Evolutionary conservation across 2,888 invertebrate species (phyloP), one percentile per base, ranked within the genome.

Genomic region (Ctena decussata): DNA sequence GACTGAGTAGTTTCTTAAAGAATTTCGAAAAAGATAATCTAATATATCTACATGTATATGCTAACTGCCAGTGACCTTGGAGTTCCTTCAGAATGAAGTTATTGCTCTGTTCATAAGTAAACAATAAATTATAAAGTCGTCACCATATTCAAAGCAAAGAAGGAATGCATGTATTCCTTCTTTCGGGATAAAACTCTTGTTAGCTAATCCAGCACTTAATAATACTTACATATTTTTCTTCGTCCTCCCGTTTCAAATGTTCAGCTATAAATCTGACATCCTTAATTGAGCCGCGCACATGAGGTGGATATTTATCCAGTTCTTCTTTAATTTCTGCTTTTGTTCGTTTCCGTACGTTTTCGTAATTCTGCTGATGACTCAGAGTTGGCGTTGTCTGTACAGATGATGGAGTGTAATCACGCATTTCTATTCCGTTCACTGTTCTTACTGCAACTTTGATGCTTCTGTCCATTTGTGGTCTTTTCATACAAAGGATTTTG

Each of bases 401-500:
- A 30, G 60, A 46, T 41, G 78, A 78, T 0, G 37, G 12, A n/a
- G 75, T 41, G 6, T 81, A 49, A 35, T 94, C 93, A 37, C 93
- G 85, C 75, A 93, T 91, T 81, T 95, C 95, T 27, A 93, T 90
- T 8, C 94, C 95, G 72, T 93, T 94, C 46, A 90, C 92, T 11
- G 93, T 93, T 24, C 94, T 89, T 5, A 92, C 85, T 8, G 89
- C 76, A 15, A 90, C 90, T 69, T 87, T 85, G 27, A 81, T 87
- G 35, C 81, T 85, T 18, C 87, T 80, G 24, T 91, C 90, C 30
- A 86, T 72, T 37, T 91, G 89, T 2, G 98, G 99, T 94, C 98
- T 97, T 94, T 97, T 97, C 97, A 99, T 99, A 92, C 98, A 98
- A 82, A 99, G 97, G 93, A 99, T 97, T 93, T 98, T 97, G 12